Base-by-base conservation (phyloP, 2,888 invertebrate species). In the Amiota minor region DNA sequence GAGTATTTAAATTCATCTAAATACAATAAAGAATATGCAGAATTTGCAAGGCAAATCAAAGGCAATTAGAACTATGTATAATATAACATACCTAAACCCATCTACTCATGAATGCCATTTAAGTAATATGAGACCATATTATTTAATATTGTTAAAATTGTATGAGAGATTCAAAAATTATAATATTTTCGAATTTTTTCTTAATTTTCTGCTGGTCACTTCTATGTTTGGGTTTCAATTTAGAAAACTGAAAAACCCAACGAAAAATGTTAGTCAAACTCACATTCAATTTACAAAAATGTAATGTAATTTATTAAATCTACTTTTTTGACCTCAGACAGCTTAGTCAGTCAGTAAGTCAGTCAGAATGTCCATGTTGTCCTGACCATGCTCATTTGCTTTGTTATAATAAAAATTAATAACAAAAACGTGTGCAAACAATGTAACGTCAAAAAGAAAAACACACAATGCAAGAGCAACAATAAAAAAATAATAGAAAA, bases 351-450 rank as follows among this genome's bases (percentile, higher is more conserved):
- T 35, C 2, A 35, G 35, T 35, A 35, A 35, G 35, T 35, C 35
- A 35, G 35, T 8, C 35, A 35, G 35, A 35, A 35, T 35, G 35
- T 35, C 35, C 35, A 6, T 35, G 35, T 35, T 35, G 35, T 59
- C 59, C 59, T 59, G 2, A 59, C 18, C 53, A 53, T 6, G 4
- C 53, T 53, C 10, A n/a, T 45, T 10, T 35, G 12, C 11, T 61
- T 16, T 56, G 56, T 79, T 72, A 77, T 83, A 85, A 87, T 87
- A 86, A 87, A 87, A 87, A 85, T 87, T 87, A 87, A 87, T 87
- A 87, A 82, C 86, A 72, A 78, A 86, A 87, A 87, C 87, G 87
- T 87, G 87, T 84, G 67, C 67, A 53, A 68, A 68, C 53, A 68
- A 68, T 68, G 67, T 53, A 35, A 23, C 67, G 67, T 68, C 67